phyloP scores from a whole-genome alignment of 2,113 vertebrate species.

The pig (Sus scrofa) region T2T-Sscrofa CM000812.6:239375001-239375500 shows the following conservation, averaged over 20 bases:
- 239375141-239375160: not conserved
- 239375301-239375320: not conserved
- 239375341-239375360: not conserved
- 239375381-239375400: slow-evolving; percentile 14
- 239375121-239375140: not conserved
- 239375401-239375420: not conserved
- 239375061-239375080: not conserved
- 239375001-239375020: not conserved
- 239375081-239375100: not conserved
- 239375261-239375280: not conserved
- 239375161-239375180: not conserved
- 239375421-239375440: not conserved
- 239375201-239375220: slow-evolving; percentile 3
- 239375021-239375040: not conserved
- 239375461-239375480: not conserved
- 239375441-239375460: not conserved
- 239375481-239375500: not conserved
- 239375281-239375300: not conserved
- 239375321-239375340: not conserved
- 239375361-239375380: not conserved
- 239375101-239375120: not conserved
- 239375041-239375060: not conserved
- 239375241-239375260: not conserved
- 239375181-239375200: not conserved
- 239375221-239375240: slow-evolving; percentile 11